These are phyloP conservation scores for Lobophora halterata DNA, from an alignment of 2,888 invertebrate genomes.

Conservation along the genomic window DNA sequence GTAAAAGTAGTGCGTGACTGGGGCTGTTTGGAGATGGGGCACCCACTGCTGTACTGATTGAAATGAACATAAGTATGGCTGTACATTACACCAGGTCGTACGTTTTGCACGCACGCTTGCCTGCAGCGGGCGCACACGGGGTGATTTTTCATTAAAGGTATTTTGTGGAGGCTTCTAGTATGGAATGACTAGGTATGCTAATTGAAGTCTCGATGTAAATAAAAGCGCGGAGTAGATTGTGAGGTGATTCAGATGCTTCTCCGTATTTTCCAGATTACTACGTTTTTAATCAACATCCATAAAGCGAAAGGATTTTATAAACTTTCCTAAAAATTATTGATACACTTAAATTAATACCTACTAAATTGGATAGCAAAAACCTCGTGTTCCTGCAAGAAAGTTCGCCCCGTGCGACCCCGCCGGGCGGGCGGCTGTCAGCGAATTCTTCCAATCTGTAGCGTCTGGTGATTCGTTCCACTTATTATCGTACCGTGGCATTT, in stretches of 20 bases:
- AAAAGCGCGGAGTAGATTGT: no score
- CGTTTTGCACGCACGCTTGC: constrained; percentile 33
- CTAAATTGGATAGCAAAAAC: background rate
- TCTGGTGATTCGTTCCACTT: constrained; percentile 78
- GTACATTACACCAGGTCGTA: constrained; percentile 36
- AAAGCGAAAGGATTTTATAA: background rate
- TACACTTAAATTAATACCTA: no score
- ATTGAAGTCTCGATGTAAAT: no score
- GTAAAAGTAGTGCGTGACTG: constrained; percentile 31
- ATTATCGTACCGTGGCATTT: constrained; percentile 77
- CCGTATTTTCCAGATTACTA: no score
- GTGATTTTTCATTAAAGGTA: constrained; percentile 18
- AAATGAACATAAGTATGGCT: constrained; percentile 41
- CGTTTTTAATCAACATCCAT: background rate
- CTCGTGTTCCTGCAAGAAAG: constrained; percentile 9
- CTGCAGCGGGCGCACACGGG: constrained; percentile 37
- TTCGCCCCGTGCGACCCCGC: constrained; percentile 22
- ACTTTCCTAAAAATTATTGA: no score
- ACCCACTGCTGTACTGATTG: no score
- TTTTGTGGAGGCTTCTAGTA: no score
- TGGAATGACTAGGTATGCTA: no score
- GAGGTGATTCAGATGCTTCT: no score
- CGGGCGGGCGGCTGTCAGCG: constrained; percentile 52
- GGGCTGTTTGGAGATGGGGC: constrained; percentile 17
- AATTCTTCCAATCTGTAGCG: constrained; percentile 76